Evolutionary conservation across 2,888 invertebrate species (phyloP), one percentile per base, ranked within the genome.

Genomic region (Glyphotaelius pellucidus): DNA sequence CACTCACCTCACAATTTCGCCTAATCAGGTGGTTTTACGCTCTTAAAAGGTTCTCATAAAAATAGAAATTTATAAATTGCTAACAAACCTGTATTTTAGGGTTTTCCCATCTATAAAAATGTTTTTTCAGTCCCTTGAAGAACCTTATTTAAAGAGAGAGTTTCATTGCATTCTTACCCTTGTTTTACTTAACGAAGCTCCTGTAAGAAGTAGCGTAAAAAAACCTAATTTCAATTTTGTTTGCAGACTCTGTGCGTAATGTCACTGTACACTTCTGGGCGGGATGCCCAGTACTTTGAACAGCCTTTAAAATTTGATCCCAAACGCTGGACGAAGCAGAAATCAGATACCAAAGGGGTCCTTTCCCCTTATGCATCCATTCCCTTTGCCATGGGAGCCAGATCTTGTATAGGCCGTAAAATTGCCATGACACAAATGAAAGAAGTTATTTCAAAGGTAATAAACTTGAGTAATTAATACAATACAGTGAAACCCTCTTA

Each of bases 211-310:
- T n/a, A 19, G 25, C 7, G 2, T 25, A 9, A 67, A 67, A 25
- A 25, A 67, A 67, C 25, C 67, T 7, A 25, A 7, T 7, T 67
- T 67, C 19, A 19, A 67, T 67, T 88, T 52, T 94, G 95, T 94
- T 95, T 96, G 15, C 96, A 98, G 98, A 98, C 98, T 90, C 96
- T 98, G 94, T 96, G 99, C 15, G 96, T 98, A 92, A 96, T 99
- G 94, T 99, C 99, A 32, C 96, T 99, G 90, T 99, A 98, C 94
- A 98, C 98, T 85, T 98, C 98, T 93, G 98, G 99, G 3, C 96
- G 98, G 90, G 97, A 98, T 95, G 95, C 96, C 2, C 94, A 95
- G 30, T 97, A 97, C 94, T 99, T 98, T 95, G 96, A 96, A 79
- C 94, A 97, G 90, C 97, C 98, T 15, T 94, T 97, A 80, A 94